Conservation (phyloP, 1,140 invertebrate species). For the Bombus pascuorum region DNA sequence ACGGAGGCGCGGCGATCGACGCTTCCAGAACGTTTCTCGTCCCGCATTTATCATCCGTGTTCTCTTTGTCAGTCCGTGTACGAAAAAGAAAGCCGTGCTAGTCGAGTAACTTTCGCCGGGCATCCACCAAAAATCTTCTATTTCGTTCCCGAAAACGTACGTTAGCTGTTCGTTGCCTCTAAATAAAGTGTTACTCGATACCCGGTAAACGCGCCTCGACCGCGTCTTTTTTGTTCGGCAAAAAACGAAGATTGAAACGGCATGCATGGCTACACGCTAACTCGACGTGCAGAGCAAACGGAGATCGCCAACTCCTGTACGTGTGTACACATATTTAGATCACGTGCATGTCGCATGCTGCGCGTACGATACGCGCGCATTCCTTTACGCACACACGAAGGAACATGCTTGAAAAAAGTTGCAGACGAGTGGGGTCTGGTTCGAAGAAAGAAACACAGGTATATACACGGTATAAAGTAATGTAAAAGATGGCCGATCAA, state of each 20-base stretch:
- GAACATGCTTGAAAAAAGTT: conserved; percentile 37
- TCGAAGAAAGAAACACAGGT: conserved; percentile 33
- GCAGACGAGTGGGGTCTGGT: conserved; percentile 22
- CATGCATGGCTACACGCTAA: conserved; percentile 41
- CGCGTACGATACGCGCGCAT: conserved; percentile 2
- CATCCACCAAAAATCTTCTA: not conserved
- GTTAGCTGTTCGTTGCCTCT: not conserved
- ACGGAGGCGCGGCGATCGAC: not conserved
- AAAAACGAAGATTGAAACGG: conserved; percentile 10
- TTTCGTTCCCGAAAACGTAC: too few species aligned
- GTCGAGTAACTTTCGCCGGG: not conserved
- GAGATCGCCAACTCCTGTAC: conserved; percentile 12
- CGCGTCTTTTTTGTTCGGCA: conserved; percentile 1
- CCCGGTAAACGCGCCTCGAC: conserved; percentile 4
- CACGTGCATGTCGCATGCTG: conserved; percentile 69
- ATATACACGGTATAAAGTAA: conserved; percentile 38
- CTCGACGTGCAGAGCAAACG: conserved; percentile 47
- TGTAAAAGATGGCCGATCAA: conserved; percentile 73
- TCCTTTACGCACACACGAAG: not conserved
- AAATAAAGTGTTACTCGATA: not conserved
- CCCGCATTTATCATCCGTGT: conserved; percentile 30
- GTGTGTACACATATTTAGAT: conserved; percentile 52
- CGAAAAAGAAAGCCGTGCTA: conserved; percentile 7
- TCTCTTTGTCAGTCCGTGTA: conserved; percentile 37
- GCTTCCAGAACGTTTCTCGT: conserved; percentile 12